Evolutionary conservation across 2,797 vertebrate genomes (phyloP).

Genomic region (Craterocephalus amniculus): DNA sequence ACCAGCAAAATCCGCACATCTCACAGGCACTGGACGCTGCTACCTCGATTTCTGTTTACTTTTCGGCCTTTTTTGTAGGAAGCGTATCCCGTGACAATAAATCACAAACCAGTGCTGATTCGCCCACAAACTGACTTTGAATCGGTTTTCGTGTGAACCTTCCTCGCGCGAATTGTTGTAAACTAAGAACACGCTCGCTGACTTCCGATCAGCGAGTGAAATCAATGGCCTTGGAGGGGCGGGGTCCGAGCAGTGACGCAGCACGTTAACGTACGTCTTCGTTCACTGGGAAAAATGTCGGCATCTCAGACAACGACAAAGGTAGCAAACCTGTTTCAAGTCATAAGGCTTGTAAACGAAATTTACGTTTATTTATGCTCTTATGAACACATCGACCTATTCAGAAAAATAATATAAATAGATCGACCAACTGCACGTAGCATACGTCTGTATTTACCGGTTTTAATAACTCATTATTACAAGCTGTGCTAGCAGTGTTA

Average conservation of each 20-base stretch:
- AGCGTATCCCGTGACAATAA: slow-evolving; percentile 49
- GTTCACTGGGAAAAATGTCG: slow-evolving; percentile 77
- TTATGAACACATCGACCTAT: accelerated
- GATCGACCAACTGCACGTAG: background rate
- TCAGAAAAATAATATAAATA: background rate
- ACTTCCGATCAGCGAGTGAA: slow-evolving; percentile 65
- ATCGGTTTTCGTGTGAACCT: slow-evolving; percentile 42
- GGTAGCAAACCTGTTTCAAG: slow-evolving; percentile 59
- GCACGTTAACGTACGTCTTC: slow-evolving; percentile 45
- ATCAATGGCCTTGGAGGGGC: slow-evolving; percentile 38
- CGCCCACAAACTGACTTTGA: slow-evolving; percentile 54
- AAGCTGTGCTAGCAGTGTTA: slow-evolving; percentile 61
- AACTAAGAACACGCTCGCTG: slow-evolving; percentile 33
- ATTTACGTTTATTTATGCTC: background rate
- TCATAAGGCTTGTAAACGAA: background rate
- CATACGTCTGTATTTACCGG: background rate
- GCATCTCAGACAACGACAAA: slow-evolving; percentile 75
- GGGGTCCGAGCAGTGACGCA: slow-evolving; percentile 7
- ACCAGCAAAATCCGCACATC: slow-evolving; percentile 27
- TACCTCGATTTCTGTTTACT: slow-evolving; percentile 66
- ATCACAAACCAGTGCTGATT: background rate
- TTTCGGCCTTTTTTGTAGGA: slow-evolving; percentile 52
- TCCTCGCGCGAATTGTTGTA: background rate
- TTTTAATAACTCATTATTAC: slow-evolving; percentile 35
- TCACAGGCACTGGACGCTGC: slow-evolving; percentile 15